Base-by-base conservation (phyloP, 2,888 invertebrate genomes). In the Acanthopleura granulata region DNA sequence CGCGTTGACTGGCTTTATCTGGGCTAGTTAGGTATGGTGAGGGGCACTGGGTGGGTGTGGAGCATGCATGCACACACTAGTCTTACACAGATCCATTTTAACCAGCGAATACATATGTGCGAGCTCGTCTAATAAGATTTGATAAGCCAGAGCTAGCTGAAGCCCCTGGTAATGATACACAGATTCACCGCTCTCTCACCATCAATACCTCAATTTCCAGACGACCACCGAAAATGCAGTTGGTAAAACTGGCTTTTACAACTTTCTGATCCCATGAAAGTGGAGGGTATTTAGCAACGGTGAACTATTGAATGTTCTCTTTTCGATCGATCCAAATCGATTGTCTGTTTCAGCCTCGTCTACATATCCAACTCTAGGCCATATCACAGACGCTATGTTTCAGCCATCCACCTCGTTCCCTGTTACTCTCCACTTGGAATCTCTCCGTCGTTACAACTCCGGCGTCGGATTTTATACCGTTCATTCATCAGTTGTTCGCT, bases 281-380 rank as follows among this genome's bases (percentile, higher is more conserved):
- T 66, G 25, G 66, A 66, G 25, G 29, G 66, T 66, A 66, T 66
- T 66, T 66, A 66, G 66, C 29, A 66, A 27, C 66, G 66, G 25
- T 27, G 66, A 66, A 66, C 66, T 66, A 66, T 66, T 66, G 66
- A 66, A 66, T 66, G 66, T 27, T 66, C 66, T 66, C 66, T 66
- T 66, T 57, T 27, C 22, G 66, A 66, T 66, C 66, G 66, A 66
- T 66, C 66, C 18, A 6, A 66, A 66, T 66, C 66, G 66, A 66
- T 66, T 66, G 66, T 27, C 66, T 66, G 66, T 66, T 57, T 66
- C 66, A 27, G 15, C 66, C 18, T 18, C 66, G 25, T 66, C 66
- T 66, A 66, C 66, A 66, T 66, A 27, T 66, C 66, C 22, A 66
- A 66, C 66, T 16, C 27, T 16, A 3, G 6, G 66, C 66, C 6